Base-by-base conservation (phyloP, 2,888 invertebrate genomes). In the Nebria brevicollis region DNA sequence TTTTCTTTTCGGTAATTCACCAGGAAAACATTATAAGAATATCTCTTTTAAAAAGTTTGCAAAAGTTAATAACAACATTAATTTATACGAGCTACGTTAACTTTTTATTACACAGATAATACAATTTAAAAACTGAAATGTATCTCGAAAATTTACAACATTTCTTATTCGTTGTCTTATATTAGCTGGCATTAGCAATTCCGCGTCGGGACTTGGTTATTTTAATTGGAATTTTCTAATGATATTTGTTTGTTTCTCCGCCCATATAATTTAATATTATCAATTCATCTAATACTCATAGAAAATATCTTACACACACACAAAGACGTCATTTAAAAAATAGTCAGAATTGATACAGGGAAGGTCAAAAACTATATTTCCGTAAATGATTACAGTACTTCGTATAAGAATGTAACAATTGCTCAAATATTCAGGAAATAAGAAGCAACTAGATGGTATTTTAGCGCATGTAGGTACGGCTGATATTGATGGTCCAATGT, bases 1-100 rank as follows among this genome's bases (percentile, higher is more conserved):
- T 66, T 68, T 80, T 70, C 68, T 68, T 75, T 66, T 54, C 66
- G 70, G 75, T 68, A 80, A 80, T 80, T 80, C 75, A 75, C 43
- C 79, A 80, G 75, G 42, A 80, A 78, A 80, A 80, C 74, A 80
- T 75, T 75, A 80, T 80, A 75, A 80, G 79, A 80, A 80, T 80
- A 80, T 80, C 79, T 80, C 75, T 80, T 80, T 80, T 80, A 80
- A 80, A 64, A 80, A 80, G 79, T 80, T 80, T 80, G 75, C 78
- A 13, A 80, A 80, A 80, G 79, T 80, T 80, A 80, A 80, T 80
- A 80, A 80, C 70, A 75, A 80, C 70, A 75, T 80, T 80, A 80
- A 80, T 80, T 80, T 80, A 75, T 66, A 80, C 75, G 70, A 54
- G 54, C 11, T 54, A 54, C 54, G 54, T 8, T 54, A 54, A 54